Conservation (phyloP, 1,140 invertebrate genomes). For the Hylyphantes graminicola region DNA sequence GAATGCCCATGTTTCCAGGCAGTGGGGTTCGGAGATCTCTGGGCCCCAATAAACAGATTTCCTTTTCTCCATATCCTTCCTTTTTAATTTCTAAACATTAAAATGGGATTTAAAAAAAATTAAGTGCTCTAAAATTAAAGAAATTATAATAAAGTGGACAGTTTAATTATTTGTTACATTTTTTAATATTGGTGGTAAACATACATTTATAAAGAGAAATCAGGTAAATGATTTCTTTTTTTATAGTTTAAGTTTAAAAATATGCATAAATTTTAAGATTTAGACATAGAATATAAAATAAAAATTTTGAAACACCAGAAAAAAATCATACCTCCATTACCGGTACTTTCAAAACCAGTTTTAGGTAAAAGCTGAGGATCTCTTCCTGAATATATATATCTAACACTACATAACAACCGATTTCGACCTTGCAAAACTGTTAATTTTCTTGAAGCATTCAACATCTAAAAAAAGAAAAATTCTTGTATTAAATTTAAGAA, state of each 20-base stretch:
- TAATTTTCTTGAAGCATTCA: background rate
- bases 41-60: constrained; percentile 69
- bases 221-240: background rate
- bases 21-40: constrained; percentile 77
- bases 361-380: constrained; percentile 1
- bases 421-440: background rate
- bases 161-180: background rate
- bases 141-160: background rate
- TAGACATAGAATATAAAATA: background rate
- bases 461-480: constrained; percentile 36
- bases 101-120: background rate
- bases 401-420: background rate
- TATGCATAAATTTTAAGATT: background rate
- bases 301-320: background rate
- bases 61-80: constrained; percentile 54
- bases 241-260: background rate
- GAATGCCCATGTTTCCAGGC: constrained; percentile 77
- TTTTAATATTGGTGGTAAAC: background rate
- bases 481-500: background rate
- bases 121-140: background rate
- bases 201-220: background rate
- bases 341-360: background rate
- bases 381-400: constrained; percentile 15
- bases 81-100: constrained; percentile 12
- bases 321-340: background rate